These are phyloP conservation scores for Glandiceps talaboti DNA, from an alignment of 53 echinoderm and acorn worm species.

Conservation along the genomic window DNA sequence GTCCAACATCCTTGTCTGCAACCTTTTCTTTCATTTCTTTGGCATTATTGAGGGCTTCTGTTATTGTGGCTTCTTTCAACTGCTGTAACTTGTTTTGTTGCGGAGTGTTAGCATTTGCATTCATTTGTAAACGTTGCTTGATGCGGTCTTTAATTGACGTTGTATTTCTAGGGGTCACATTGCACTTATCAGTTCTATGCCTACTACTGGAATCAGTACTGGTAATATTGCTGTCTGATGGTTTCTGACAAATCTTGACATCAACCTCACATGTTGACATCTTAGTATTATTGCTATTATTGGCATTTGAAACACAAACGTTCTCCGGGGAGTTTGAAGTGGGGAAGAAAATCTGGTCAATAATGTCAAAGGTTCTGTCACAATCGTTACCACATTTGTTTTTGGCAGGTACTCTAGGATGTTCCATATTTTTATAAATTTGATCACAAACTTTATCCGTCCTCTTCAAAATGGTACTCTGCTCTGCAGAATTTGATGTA, in stretches of 20 bases:
- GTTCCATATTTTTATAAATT: too few relatives aligned
- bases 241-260: background rate
- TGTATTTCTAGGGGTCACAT: background rate
- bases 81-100: conserved; percentile 18
- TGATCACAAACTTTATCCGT: background rate
- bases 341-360: too few relatives aligned
- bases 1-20: conserved; percentile 58
- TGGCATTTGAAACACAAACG: background rate
- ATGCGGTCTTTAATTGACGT: background rate
- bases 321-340: too few relatives aligned
- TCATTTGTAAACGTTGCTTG: conserved; percentile 27
- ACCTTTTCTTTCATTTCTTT: conserved; percentile 10
- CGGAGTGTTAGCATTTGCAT: conserved; percentile 47
- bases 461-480: background rate
- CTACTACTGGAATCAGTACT: background rate
- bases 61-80: conserved; percentile 34
- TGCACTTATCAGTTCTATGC: background rate
- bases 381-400: too few relatives aligned
- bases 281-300: background rate
- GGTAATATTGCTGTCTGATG: background rate
- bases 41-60: conserved; percentile 39
- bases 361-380: too few relatives aligned
- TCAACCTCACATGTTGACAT: background rate
- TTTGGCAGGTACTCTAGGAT: too few relatives aligned
- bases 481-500: background rate